These are phyloP conservation scores for Paracanthobrama guichenoti DNA, from an alignment of 2,113 vertebrate genomes.

Conservation along the genomic window DNA sequence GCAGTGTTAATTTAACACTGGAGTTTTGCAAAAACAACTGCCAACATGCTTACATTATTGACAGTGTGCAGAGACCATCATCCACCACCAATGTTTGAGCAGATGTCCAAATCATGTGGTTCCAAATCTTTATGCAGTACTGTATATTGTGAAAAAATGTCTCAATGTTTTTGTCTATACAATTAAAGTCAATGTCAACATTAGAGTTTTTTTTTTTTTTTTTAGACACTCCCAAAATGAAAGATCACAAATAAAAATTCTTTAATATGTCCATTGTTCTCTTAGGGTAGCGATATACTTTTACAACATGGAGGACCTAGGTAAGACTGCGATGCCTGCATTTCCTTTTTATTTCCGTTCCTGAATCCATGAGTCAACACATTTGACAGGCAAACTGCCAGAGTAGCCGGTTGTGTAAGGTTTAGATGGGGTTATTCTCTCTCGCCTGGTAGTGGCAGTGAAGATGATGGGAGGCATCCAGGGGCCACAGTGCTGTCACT, in stretches of 20 bases:
- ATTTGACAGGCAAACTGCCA: conserved; percentile 28
- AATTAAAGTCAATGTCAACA: background rate
- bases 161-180: background rate
- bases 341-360: conserved; percentile 38
- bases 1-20: no score
- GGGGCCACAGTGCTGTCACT: conserved; percentile 31
- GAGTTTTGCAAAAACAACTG: background rate
- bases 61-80: background rate
- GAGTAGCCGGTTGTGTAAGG: background rate
- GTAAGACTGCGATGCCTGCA: conserved; percentile 9
- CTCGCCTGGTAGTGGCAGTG: conserved; percentile 18
- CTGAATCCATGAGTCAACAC: conserved; percentile 37
- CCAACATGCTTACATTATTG: background rate
- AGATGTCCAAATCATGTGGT: background rate
- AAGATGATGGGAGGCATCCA: conserved; percentile 37
- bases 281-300: background rate
- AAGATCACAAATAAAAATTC: background rate
- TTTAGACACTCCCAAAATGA: background rate
- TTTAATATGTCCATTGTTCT: background rate
- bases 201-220: no score
- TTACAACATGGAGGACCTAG: background rate
- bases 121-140: background rate
- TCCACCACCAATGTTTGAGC: background rate
- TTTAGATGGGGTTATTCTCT: conserved; percentile 17
- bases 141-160: background rate